These are phyloP conservation scores for Metopolophium dirhodum DNA, from an alignment of 1,140 invertebrate genomes.

Conservation along the genomic window DNA sequence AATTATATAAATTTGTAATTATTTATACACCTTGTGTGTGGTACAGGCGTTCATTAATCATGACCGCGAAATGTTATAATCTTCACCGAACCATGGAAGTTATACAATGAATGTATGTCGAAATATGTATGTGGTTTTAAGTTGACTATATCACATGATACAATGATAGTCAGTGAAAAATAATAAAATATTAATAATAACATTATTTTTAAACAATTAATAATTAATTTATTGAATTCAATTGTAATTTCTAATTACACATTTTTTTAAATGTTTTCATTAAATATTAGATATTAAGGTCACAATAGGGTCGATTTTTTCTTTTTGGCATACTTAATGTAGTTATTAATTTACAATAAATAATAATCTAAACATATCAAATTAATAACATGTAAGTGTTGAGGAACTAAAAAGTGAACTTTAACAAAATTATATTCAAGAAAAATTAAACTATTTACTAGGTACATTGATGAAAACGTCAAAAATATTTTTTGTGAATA, in stretches of 20 bases:
- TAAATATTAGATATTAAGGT: not conserved
- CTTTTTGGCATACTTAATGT: not conserved
- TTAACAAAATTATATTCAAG: too few relatives aligned
- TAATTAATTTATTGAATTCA: not conserved
- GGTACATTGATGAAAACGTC: not conserved
- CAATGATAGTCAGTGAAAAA: not conserved
- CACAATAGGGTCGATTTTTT: not conserved
- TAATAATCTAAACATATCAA: not conserved
- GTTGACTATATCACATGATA: not conserved
- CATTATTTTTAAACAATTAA: not conserved
- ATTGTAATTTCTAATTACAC: not conserved
- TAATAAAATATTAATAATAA: not conserved
- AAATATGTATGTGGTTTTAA: constrained; percentile 23
- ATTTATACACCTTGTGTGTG: constrained; percentile 10
- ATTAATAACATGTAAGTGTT: not conserved
- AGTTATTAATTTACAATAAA: not conserved
- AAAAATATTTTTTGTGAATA: not conserved
- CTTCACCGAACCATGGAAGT: constrained; percentile 22
- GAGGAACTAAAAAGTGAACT: not conserved
- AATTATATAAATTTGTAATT: not conserved
- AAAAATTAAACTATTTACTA: not conserved
- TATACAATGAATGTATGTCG: constrained; percentile 21
- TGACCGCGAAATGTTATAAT: constrained; percentile 34
- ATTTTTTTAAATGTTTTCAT: not conserved
- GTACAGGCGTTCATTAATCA: not conserved